Conservation (phyloP, 1,140 invertebrate genomes). For the Drosophila gunungcola region DNA sequence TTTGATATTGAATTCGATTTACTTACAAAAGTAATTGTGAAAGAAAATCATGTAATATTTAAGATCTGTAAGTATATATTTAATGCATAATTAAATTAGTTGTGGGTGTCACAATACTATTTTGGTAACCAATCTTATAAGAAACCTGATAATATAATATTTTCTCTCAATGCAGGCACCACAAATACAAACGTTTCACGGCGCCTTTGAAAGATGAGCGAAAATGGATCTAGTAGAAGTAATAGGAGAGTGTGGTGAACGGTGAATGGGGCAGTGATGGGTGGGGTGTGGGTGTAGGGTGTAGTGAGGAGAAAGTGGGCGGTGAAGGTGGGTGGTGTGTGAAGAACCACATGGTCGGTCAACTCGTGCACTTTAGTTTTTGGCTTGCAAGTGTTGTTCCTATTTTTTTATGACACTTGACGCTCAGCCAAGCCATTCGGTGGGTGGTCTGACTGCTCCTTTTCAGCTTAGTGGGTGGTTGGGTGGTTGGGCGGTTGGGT, state of each 20-base stretch:
- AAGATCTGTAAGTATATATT: too few species aligned
- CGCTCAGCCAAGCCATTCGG: constrained; percentile 64
- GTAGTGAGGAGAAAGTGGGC: constrained; percentile 2
- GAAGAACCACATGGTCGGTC: constrained; percentile 37
- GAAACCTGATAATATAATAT: constrained; percentile 6
- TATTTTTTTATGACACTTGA: constrained; percentile 81
- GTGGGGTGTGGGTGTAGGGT: background rate
- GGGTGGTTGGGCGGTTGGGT: background rate
- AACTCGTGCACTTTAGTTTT: constrained; percentile 77
- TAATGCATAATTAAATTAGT: too few species aligned
- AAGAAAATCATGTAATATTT: too few species aligned
- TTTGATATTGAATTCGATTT: too few species aligned
- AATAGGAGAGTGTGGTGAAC: constrained; percentile 25
- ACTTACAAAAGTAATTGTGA: too few species aligned
- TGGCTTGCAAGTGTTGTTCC: constrained; percentile 76
- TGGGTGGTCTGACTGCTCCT: background rate
- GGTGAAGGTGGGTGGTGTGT: constrained; percentile 24
- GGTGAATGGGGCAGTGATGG: background rate
- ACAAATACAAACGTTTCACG: constrained; percentile 66
- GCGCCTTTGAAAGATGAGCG: constrained; percentile 78
- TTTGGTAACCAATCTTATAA: background rate
- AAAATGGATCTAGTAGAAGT: constrained; percentile 49
- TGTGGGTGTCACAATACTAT: background rate
- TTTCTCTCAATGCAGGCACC: constrained; percentile 28
- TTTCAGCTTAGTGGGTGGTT: background rate